Base-by-base conservation (phyloP, 2,888 invertebrate species). In the Synanthedon tipuliformis region DNA sequence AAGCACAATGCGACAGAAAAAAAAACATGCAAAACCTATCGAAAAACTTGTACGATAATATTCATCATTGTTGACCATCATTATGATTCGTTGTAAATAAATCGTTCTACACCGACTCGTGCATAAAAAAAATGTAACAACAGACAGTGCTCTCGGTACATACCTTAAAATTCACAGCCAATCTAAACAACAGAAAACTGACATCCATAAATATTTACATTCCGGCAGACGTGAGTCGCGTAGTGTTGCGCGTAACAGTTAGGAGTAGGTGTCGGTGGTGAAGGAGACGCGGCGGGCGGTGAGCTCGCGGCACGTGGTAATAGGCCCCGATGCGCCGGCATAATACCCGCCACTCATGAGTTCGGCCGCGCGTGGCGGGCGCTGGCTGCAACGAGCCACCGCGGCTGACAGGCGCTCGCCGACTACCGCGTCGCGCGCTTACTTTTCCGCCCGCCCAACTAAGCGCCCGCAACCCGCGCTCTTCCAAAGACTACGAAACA, bases 181-280 rank as follows among this genome's bases (percentile, higher is more conserved):
- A 85, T 85, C 83, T 85, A 85, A 86, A 85, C 82, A 85, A 85
- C 81, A 82, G 81, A 83, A 85, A 84, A 84, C 82, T 85, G 85
- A 83, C 85, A 85, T 85, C 85, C 84, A 82, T 86, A 86, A 85
- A 85, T 86, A 85, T 86, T 86, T 86, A 86, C 86, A 85, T 84
- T 84, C 75, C 77, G 79, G 71, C 68, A 72, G 77, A 76, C 71
- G 80, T 72, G 73, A 73, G 76, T 73, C 71, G 76, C 72, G 77
- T 76, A 71, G 73, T 73, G 73, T 75, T 72, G 74, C 78, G 74
- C 71, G 76, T 71, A 77, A 72, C 66, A 68, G 70, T 66, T 67
- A 69, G 64, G 73, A 66, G 71, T 63, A 59, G 69, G 66, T 63
- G 64, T 64, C 60, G 64, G 66, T 61, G 70, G 54, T 56, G 66